phyloP scores from a whole-genome alignment of 2,113 vertebrate species.

The Campylomormyrus tamandua region DNA sequence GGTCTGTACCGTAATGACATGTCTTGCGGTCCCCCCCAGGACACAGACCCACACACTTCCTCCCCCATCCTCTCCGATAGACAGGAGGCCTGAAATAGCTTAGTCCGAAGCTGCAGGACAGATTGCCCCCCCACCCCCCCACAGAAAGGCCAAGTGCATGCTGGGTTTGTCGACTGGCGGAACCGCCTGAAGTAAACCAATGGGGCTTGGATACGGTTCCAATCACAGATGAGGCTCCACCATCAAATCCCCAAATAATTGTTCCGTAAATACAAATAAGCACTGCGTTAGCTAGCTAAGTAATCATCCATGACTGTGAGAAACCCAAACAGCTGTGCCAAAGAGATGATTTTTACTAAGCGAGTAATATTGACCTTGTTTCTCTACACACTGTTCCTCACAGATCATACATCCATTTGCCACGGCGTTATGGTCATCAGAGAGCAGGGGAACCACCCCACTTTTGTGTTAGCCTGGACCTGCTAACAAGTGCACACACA shows the following conservation, averaged over 20 bases:
- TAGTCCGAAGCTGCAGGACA: background rate
- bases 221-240: background rate
- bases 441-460: background rate
- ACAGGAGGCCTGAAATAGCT: background rate
- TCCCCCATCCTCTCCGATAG: background rate
- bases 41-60: background rate
- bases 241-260: background rate
- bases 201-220: background rate
- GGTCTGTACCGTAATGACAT: constrained; percentile 49
- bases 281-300: background rate
- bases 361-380: background rate
- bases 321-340: background rate
- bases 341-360: background rate
- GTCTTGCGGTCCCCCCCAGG: constrained; percentile 47
- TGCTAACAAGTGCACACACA: constrained; percentile 18
- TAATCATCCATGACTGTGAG: background rate
- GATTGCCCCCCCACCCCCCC: background rate
- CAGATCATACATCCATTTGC: background rate
- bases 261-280: background rate
- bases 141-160: background rate
- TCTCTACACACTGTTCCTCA: background rate
- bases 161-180: background rate
- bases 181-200: background rate
- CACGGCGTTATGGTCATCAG: background rate
- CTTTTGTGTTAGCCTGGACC: background rate